Conservation (phyloP, 2,113 vertebrate species). For the Crotophaga sulcirostris region DNA sequence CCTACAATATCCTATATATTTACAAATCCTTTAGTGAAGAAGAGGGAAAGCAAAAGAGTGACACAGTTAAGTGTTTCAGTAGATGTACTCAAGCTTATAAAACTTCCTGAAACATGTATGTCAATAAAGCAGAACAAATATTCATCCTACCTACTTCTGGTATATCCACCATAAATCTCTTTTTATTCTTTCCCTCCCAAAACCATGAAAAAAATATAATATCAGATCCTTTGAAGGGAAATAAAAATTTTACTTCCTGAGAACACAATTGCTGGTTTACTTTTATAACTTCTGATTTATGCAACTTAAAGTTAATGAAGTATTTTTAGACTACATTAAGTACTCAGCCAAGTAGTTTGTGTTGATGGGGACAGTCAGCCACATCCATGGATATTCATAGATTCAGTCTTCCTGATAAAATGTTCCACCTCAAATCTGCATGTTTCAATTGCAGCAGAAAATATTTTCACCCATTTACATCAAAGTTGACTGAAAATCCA, state of each 20-base stretch:
- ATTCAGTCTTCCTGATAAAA: not conserved
- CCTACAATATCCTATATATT: not conserved
- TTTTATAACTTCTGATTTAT: not conserved
- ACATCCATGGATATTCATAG: not conserved
- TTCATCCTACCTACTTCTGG: not conserved
- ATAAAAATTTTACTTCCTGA: not conserved
- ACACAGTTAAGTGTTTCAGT: not conserved
- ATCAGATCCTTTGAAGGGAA: not conserved
- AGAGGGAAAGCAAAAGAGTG: not conserved
- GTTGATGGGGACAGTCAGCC: not conserved
- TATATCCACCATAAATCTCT: not conserved
- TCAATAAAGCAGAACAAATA: not conserved
- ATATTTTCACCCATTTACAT: not conserved
- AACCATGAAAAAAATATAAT: not conserved
- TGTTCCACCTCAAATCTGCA: not conserved
- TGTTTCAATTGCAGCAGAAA: not conserved
- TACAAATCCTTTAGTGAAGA: not conserved
- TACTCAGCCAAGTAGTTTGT: not conserved
- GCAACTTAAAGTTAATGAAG: not conserved
- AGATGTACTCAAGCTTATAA: not conserved
- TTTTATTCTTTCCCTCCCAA: not conserved
- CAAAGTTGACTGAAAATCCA: not conserved
- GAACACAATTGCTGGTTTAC: not conserved
- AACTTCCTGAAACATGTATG: not conserved
- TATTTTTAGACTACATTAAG: not conserved